phyloP scores from a whole-genome alignment of 2,797 vertebrate species.

The Paratrypauchen microcephalus region DNA sequence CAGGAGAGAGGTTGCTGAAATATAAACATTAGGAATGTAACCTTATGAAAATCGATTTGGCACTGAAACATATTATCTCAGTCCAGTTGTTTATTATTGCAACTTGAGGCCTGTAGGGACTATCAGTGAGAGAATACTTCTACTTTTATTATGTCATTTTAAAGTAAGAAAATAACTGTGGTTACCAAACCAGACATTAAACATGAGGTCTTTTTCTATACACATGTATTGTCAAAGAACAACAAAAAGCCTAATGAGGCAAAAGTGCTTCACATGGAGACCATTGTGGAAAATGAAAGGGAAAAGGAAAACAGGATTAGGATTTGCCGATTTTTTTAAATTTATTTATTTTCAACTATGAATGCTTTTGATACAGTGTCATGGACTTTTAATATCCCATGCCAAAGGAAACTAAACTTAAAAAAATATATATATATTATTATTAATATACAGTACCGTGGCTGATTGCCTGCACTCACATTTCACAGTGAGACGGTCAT shows the following conservation, averaged over 20 bases:
- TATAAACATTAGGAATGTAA: constrained; percentile 85
- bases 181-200: constrained; percentile 27
- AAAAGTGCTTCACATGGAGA: not conserved
- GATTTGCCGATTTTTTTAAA: not conserved
- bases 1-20: constrained; percentile 80
- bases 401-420: not conserved
- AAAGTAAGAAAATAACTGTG: constrained; percentile 42
- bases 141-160: constrained; percentile 46
- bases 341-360: no score
- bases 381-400: not conserved
- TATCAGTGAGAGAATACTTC: constrained; percentile 62
- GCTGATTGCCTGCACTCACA: no score
- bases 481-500: no score
- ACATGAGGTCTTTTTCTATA: not conserved
- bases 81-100: constrained; percentile 78
- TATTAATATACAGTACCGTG: not conserved
- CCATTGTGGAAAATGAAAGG: not conserved
- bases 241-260: constrained; percentile 1
- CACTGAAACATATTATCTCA: constrained; percentile 84
- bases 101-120: constrained; percentile 64
- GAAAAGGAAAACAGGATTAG: not conserved
- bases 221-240: not conserved
- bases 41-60: constrained; percentile 90
- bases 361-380: not conserved
- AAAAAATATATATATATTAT: no score